These are phyloP conservation scores for Drosophila infuscata DNA, from an alignment of 2,888 invertebrate genomes.

Conservation along the genomic window DNA sequence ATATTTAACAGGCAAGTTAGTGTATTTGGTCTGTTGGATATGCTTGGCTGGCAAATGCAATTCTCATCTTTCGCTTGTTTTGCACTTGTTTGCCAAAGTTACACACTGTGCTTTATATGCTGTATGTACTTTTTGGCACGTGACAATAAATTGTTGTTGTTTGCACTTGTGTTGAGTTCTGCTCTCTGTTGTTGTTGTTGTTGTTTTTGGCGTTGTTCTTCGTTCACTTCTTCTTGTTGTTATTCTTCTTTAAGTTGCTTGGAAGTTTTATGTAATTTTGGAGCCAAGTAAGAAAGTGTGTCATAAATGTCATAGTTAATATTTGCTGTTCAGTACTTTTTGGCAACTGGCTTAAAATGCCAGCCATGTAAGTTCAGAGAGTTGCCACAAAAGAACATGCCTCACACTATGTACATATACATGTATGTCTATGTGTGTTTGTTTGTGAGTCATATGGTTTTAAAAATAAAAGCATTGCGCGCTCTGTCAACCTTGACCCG, in stretches of 20 bases:
- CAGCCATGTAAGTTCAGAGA: conserved; percentile 42
- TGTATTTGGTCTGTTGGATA: conserved; percentile 14
- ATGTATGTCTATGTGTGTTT: conserved; percentile 1
- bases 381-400: conserved; percentile 21
- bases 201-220: conserved; percentile 6
- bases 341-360: conserved; percentile 61
- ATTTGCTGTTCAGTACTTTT: conserved; percentile 65
- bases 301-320: conserved; percentile 78
- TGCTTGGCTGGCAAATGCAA: not conserved
- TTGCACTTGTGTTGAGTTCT: conserved; percentile 42
- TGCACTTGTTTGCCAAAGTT: conserved; percentile 72
- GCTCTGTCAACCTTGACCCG: conserved; percentile 72
- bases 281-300: conserved; percentile 69
- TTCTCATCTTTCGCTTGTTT: conserved; percentile 32
- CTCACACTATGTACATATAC: not conserved
- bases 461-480: conserved; percentile 67
- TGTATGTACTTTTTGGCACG: conserved; percentile 75
- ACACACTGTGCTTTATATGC: conserved; percentile 58
- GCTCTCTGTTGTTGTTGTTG: conserved; percentile 10
- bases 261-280: conserved; percentile 55
- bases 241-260: conserved; percentile 38
- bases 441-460: conserved; percentile 36
- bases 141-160: conserved; percentile 77
- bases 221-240: conserved; percentile 12
- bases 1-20: conserved; percentile 1